These are phyloP conservation scores for Drosophila nebulosa DNA, from an alignment of 1,140 invertebrate genomes.

Conservation along the genomic window DNA sequence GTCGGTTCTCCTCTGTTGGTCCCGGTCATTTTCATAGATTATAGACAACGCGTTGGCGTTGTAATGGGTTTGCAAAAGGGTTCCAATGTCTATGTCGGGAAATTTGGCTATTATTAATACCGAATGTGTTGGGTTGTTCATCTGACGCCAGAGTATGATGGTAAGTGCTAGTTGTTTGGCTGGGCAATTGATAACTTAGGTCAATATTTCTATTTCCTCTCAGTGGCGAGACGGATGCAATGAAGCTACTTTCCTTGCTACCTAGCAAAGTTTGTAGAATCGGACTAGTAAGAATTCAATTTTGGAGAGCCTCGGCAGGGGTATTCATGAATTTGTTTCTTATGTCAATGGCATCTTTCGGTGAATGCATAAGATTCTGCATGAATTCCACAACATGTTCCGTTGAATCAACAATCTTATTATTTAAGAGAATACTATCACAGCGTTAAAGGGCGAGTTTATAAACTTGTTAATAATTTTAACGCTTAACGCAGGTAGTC, in stretches of 20 bases:
- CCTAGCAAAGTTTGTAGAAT: conserved; percentile 66
- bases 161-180: neutral
- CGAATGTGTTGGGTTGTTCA: conserved; percentile 65
- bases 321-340: conserved; percentile 81
- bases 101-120: conserved; percentile 36
- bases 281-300: conserved; percentile 71
- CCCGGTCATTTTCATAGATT: no score
- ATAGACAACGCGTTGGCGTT: no score
- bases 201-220: conserved; percentile 43
- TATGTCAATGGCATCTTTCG: conserved; percentile 76
- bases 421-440: no score
- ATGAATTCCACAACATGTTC: conserved; percentile 78
- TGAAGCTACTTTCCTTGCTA: conserved; percentile 29
- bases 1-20: no score
- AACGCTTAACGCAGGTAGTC: conserved; percentile 65
- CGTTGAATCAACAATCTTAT: conserved; percentile 79
- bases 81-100: conserved; percentile 60
- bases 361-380: conserved; percentile 76
- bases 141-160: conserved; percentile 3
- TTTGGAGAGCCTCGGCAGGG: conserved; percentile 75
- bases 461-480: conserved; percentile 81
- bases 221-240: conserved; percentile 27
- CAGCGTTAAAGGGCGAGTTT: conserved; percentile 77
- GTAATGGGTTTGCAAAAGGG: conserved; percentile 49
- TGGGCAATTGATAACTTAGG: conserved; percentile 58